Conservation (phyloP, 2,113 vertebrate species). For the Pteronura brasiliensis region DNA sequence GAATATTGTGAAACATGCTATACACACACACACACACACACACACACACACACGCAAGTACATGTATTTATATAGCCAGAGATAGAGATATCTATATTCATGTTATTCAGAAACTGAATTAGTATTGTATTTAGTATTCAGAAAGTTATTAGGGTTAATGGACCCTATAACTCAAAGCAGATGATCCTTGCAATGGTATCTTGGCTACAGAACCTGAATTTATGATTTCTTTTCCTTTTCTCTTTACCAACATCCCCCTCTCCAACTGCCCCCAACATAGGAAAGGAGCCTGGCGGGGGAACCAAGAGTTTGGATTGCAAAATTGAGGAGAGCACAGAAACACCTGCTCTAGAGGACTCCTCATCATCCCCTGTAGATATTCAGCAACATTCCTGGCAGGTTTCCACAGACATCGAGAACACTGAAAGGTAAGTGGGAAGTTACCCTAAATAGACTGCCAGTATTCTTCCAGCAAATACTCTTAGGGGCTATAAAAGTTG, state of each 20-base stretch:
- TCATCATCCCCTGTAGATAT: constrained; percentile 90
- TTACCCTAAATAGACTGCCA: background rate
- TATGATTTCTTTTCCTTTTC: background rate
- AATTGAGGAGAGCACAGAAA: constrained; percentile 90
- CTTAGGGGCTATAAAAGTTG: background rate
- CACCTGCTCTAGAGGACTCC: constrained; percentile 93
- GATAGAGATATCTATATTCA: background rate
- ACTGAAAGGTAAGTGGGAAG: constrained; percentile 89
- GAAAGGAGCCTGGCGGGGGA: constrained; percentile 85
- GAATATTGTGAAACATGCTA: background rate
- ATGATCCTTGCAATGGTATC: background rate
- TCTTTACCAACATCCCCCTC: background rate
- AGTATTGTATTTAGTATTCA: background rate
- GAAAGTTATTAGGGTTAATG: background rate
- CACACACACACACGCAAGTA: background rate
- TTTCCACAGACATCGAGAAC: constrained; percentile 95
- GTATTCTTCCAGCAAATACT: background rate
- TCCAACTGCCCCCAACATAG: constrained; percentile 72
- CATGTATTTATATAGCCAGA: background rate
- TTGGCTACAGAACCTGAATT: background rate
- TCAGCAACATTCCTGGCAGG: constrained; percentile 92
- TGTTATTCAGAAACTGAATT: background rate
- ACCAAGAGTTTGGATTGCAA: constrained; percentile 85
- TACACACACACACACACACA: background rate
- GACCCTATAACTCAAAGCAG: constrained; percentile 14